A percentile compares a stretch with the other conserved stretches of the same genome.
Conservation (phyloP, 2,113 vertebrate species). For the Oophaga pumilio region DNA sequence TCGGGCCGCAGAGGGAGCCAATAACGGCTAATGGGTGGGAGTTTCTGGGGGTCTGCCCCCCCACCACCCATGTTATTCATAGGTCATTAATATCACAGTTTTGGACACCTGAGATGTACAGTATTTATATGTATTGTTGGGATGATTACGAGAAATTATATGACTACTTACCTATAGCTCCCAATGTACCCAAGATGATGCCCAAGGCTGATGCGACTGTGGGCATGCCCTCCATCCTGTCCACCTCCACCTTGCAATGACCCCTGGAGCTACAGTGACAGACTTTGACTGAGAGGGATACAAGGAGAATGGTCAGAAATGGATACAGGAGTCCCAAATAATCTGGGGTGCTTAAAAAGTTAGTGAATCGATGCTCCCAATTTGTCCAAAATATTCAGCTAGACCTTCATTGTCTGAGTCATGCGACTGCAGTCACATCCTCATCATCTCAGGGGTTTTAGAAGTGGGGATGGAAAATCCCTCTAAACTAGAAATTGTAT, state of each 20-base stretch:
- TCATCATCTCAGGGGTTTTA: too few species aligned
- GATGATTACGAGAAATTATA: neutral
- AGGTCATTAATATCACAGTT: too few species aligned
- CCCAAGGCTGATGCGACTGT: conserved; percentile 78
- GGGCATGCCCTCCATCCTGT: conserved; percentile 78
- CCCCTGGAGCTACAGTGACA: conserved; percentile 77
- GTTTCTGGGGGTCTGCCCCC: too few species aligned
- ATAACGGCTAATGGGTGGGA: too few species aligned
- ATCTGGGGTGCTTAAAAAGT: neutral
- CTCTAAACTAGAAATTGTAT: neutral
- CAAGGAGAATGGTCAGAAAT: neutral
- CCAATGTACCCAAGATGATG: conserved; percentile 71
- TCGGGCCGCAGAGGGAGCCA: too few species aligned
- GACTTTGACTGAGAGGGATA: conserved; percentile 69
- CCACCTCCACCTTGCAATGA: conserved; percentile 75
- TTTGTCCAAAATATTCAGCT: too few species aligned
- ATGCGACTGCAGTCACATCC: too few species aligned
- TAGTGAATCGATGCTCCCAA: too few species aligned
- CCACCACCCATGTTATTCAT: too few species aligned
- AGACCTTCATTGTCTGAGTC: too few species aligned
- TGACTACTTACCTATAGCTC: conserved; percentile 57
- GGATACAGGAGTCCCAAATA: neutral
- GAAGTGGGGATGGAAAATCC: neutral
- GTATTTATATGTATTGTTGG: neutral
- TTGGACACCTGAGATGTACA: neutral